Evolutionary conservation across 1,140 invertebrate species (phyloP).

Genomic region (Euwallacea fornicatus): DNA sequence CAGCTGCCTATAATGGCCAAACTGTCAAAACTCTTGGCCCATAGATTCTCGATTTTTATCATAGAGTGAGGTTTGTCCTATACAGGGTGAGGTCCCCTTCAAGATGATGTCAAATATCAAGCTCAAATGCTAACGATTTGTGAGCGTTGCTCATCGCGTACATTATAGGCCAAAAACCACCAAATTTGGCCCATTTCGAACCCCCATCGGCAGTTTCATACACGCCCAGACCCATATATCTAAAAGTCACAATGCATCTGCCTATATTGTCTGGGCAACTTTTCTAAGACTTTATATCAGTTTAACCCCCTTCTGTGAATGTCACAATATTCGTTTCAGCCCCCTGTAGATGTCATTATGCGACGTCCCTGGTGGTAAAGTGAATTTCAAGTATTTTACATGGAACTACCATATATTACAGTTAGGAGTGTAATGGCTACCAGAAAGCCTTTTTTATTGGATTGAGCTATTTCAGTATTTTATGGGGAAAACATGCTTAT

Average conservation of each 20-base stretch:
- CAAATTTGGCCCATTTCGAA: slow-evolving; percentile 7
- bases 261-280: background rate
- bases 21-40: slow-evolving; percentile 1
- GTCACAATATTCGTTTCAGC: slow-evolving; percentile 31
- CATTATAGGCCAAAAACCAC: background rate
- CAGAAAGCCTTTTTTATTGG: slow-evolving; percentile 15
- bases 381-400: slow-evolving; percentile 32
- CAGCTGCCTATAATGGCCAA: slow-evolving; percentile 14
- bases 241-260: slow-evolving; percentile 14
- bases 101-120: no score
- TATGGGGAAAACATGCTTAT: slow-evolving; percentile 12
- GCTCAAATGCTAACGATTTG: background rate
- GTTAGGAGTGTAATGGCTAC: slow-evolving; percentile 8
- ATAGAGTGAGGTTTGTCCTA: no score
- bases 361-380: slow-evolving; percentile 20
- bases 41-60: no score
- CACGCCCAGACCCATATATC: slow-evolving; percentile 19
- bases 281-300: slow-evolving; percentile 15
- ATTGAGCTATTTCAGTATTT: slow-evolving; percentile 25
- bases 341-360: slow-evolving; percentile 23
- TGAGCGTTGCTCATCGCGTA: background rate
- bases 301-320: slow-evolving; percentile 28
- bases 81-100: no score
- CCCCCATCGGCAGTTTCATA: slow-evolving; percentile 1
- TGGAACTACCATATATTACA: slow-evolving; percentile 18